Conservation (phyloP, 35 echinoderm and acorn worm genomes). For the Heliocidaris tuberculata region DNA sequence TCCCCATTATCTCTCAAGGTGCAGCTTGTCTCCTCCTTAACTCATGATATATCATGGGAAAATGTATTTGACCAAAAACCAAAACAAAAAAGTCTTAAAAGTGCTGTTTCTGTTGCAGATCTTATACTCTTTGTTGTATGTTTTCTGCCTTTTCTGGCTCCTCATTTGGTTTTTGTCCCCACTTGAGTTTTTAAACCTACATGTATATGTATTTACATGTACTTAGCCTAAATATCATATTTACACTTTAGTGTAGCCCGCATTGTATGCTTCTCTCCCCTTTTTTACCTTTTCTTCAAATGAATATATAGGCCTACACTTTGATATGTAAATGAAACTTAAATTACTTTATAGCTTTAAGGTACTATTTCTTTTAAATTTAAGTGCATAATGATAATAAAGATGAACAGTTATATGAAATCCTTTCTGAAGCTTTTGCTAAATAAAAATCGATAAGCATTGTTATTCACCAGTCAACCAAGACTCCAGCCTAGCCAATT, state of each 20-base stretch:
- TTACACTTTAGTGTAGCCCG: background rate
- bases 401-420: background rate
- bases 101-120: conserved; percentile 2
- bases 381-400: background rate
- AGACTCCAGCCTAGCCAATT: background rate
- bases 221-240: background rate
- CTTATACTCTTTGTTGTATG: background rate
- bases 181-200: background rate
- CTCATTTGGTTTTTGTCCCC: background rate
- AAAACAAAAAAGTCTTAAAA: no score
- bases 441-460: background rate
- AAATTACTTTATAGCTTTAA: background rate
- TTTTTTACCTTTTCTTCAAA: background rate
- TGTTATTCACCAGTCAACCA: background rate
- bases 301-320: no score
- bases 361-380: background rate
- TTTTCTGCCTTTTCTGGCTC: background rate
- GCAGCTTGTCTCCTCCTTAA: no score
- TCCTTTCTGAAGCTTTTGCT: background rate
- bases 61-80: no score
- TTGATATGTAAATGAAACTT: no score
- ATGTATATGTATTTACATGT: no score
- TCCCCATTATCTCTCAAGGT: no score
- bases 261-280: background rate
- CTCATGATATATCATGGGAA: no score